A percentile compares a stretch with the other conserved stretches of the same genome.
These are phyloP conservation scores for Lycopodina hypogea DNA, from an alignment of 37 sponge, comb jelly and placozoan species.

Conservation along the genomic window DNA sequence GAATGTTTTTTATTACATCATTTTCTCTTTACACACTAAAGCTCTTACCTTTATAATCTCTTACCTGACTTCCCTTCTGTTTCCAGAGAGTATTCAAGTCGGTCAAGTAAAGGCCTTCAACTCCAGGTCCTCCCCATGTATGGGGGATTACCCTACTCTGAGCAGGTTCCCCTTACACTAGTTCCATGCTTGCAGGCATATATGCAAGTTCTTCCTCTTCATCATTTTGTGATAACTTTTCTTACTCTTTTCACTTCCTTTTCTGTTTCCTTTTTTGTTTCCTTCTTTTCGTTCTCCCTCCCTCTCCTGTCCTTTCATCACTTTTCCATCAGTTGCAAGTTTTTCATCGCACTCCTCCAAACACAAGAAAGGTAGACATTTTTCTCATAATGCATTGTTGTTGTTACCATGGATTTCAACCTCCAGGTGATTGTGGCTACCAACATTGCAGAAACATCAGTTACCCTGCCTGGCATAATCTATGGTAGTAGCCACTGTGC, in stretches of 20 bases:
- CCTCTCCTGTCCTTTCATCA: background rate
- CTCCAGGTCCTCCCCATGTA: slow-evolving; percentile 77
- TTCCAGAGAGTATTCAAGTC: slow-evolving; percentile 56
- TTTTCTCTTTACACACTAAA: too few relatives aligned
- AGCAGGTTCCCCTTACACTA: slow-evolving; percentile 74
- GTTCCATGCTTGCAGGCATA: background rate
- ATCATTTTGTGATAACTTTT: too few relatives aligned
- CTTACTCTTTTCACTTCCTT: too few relatives aligned
- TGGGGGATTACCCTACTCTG: slow-evolving; percentile 78
- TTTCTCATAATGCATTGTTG: background rate
- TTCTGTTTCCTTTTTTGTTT: background rate
- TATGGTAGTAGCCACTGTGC: slow-evolving; percentile 50
- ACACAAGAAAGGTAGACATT: slow-evolving; percentile 62
- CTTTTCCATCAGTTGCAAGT: slow-evolving; percentile 52
- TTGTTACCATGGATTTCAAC: background rate
- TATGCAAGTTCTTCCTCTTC: background rate
- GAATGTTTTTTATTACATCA: too few relatives aligned
- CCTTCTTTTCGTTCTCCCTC: too few relatives aligned
- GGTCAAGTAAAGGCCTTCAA: slow-evolving; percentile 47
- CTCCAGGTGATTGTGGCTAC: slow-evolving; percentile 85
- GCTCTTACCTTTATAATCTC: background rate
- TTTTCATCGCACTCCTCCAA: slow-evolving; percentile 67
- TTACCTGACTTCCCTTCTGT: background rate
- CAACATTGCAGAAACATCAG: slow-evolving; percentile 93
- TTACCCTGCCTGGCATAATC: slow-evolving; percentile 88